Conservation (phyloP, 2,888 invertebrate genomes). For the Pomacea canaliculata region DNA sequence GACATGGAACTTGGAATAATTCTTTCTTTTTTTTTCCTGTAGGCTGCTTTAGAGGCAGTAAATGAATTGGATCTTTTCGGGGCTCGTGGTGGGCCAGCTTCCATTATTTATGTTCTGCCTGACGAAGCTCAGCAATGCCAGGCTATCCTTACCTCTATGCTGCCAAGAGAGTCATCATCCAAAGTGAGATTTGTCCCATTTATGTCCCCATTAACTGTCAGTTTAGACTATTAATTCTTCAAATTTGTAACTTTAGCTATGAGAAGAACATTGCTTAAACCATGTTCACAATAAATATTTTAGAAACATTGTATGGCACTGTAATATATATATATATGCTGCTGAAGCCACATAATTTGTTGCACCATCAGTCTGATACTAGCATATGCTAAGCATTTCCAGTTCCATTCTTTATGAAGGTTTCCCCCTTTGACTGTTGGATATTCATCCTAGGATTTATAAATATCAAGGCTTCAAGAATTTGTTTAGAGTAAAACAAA, state of each 20-base stretch:
- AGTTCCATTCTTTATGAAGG: too few relatives aligned
- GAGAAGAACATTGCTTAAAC: not conserved
- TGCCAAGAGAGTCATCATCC: conserved; percentile 74
- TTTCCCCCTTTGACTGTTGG: too few relatives aligned
- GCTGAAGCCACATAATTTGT: too few relatives aligned
- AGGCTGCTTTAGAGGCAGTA: conserved; percentile 95
- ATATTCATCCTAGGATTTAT: too few relatives aligned
- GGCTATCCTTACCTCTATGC: conserved; percentile 77
- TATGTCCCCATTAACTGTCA: not conserved
- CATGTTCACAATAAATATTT: not conserved
- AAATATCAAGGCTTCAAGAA: too few relatives aligned
- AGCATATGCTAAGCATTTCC: too few relatives aligned
- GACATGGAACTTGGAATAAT: not conserved
- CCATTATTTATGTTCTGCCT: conserved; percentile 96
- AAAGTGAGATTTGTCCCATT: conserved; percentile 61
- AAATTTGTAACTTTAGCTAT: too few relatives aligned
- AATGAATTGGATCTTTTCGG: conserved; percentile 97
- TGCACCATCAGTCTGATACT: too few relatives aligned
- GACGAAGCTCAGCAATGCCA: conserved; percentile 99
- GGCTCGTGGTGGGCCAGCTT: conserved; percentile 94
- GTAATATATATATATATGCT: too few relatives aligned
- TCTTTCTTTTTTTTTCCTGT: not conserved
- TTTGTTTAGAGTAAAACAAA: too few relatives aligned
- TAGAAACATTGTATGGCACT: not conserved
- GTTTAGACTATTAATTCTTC: too few relatives aligned